Evolutionary conservation across 2,888 invertebrate species (phyloP), one percentile per base, ranked within the genome.

Genomic region (Sisyra nigra): DNA sequence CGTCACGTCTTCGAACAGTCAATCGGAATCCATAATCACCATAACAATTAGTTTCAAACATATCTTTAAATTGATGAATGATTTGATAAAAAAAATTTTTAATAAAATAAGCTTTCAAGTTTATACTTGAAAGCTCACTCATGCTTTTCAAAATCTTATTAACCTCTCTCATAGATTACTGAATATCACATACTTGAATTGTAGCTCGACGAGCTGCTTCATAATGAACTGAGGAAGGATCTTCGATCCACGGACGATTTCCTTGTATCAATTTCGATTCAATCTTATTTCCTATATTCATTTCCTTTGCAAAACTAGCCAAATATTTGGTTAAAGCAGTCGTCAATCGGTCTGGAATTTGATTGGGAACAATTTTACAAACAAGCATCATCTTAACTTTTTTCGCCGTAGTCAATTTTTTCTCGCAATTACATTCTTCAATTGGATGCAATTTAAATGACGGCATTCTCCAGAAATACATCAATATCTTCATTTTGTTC

Each of bases 401-500:
- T 29, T 15, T 34, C 2, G 34, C 31, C n/a, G 33, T n/a, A 3
- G 52, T 51, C 4, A 45, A 50, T 40, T 60, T 58, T 18, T 56
- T 51, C 35, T 60, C 55, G 42, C 62, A 62, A 3, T 49, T 54
- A 39, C 62, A 62, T 40, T 56, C 56, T 45, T 58, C 49, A 5
- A 54, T 55, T 9, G 60, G 57, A 39, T 54, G 56, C 1, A 61
- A 48, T 15, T 50, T 51, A 31, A 63, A 54, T 2, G 58, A 55
- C 0, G 63, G 63, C 9, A 58, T 50, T 29, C 67, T 53, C 67
- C 67, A 67, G 40, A 62, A 61, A 40, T 60, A 56, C 66, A 67
- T 65, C n/a, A 65, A 47, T 9, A 63, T 49, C 46, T 58, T 58
- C 1, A 58, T 53, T 51, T 62, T 57, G 47, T 57, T 57, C 63